Conservation (phyloP, 2,888 invertebrate species). For the Lasioglossum figueresi region DNA sequence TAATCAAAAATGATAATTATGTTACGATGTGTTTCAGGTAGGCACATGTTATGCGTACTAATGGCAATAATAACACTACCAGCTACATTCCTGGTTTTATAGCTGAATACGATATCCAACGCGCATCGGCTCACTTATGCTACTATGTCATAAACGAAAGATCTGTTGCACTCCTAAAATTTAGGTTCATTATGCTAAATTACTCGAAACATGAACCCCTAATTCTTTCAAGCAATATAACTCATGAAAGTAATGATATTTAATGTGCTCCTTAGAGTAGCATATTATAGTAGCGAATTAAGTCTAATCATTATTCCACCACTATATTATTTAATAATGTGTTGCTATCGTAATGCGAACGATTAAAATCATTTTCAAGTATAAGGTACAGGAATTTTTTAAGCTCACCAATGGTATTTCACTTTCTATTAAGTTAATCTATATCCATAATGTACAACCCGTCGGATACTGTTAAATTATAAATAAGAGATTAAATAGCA, state of each 20-base stretch:
- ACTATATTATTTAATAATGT: conserved; percentile 4
- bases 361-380: neutral
- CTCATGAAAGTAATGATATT: conserved; percentile 5
- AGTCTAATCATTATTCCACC: neutral
- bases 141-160: neutral
- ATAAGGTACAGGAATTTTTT: neutral
- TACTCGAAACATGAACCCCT: neutral
- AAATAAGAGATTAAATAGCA: neutral
- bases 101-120: neutral
- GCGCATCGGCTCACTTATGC: neutral
- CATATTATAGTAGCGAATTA: neutral
- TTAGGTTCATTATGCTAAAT: neutral
- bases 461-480: neutral
- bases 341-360: neutral
- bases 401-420: neutral
- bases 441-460: neutral
- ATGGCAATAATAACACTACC: neutral
- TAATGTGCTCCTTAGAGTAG: neutral
- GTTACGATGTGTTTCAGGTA: neutral
- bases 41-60: neutral
- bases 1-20: neutral
- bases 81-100: neutral
- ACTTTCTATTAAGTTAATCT: neutral
- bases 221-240: neutral
- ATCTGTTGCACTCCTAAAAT: neutral